Percentiles rank a stretch among this genome's conserved stretches.
These are phyloP conservation scores for Prunella strophiata DNA, from an alignment of 2,797 vertebrate genomes.

Conservation along the genomic window DNA sequence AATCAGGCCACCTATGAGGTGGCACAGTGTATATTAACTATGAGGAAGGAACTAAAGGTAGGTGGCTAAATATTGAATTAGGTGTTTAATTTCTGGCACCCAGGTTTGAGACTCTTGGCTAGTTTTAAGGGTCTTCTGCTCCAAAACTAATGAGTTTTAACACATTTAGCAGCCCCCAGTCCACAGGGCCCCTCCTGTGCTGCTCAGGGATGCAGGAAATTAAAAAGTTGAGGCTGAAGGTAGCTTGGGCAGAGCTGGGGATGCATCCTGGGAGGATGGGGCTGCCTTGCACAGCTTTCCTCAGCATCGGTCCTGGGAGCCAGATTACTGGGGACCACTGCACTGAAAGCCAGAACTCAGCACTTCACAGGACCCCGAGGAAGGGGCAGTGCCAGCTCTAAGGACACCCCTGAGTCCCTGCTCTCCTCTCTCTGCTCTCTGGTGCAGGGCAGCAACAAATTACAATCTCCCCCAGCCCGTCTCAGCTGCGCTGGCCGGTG, in stretches of 20 bases:
- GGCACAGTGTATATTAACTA: neutral
- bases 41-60: neutral
- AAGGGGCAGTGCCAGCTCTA: conserved; percentile 12
- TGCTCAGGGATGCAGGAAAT: conserved; percentile 72
- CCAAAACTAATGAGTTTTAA: conserved; percentile 46
- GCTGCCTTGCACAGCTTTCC: conserved; percentile 1
- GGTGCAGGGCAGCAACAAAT: conserved; percentile 27
- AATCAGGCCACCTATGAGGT: conserved; percentile 14
- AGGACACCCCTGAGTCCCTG: neutral
- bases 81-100: conserved; percentile 57
- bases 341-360: neutral
- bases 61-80: conserved; percentile 11
- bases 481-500: conserved; percentile 60
- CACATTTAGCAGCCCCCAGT: conserved; percentile 12
- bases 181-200: conserved; percentile 22
- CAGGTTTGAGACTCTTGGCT: conserved; percentile 27
- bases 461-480: neutral
- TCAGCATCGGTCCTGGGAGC: neutral
- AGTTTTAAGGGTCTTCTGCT: conserved; percentile 53
- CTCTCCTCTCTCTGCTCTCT: neutral
- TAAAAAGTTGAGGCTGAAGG: conserved; percentile 55
- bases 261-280: neutral
- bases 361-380: neutral
- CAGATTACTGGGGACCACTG: neutral
- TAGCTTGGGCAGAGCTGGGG: conserved; percentile 6